These are phyloP conservation scores for Brachionichthys hirsutus DNA, from an alignment of 2,113 vertebrate genomes.

Conservation along the genomic window DNA sequence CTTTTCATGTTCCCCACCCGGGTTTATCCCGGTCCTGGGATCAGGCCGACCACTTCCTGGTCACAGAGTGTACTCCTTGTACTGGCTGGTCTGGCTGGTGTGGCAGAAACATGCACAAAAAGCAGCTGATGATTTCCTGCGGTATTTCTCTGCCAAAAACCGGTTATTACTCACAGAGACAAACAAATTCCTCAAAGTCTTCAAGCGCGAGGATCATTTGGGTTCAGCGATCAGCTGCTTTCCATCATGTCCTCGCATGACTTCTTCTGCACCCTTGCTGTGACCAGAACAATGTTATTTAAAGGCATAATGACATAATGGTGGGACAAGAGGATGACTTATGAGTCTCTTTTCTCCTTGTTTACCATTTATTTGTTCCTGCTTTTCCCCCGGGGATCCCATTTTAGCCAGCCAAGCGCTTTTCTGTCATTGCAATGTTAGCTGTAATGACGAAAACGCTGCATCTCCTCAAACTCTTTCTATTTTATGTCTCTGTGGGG, in stretches of 20 bases:
- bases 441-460: conserved; percentile 38
- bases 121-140: neutral
- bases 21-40: neutral
- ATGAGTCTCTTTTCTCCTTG: conserved; percentile 13
- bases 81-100: neutral
- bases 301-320: conserved; percentile 21
- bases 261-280: neutral
- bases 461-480: conserved; percentile 7
- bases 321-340: conserved; percentile 33
- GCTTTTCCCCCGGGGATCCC: conserved; percentile 35
- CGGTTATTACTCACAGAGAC: neutral
- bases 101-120: neutral
- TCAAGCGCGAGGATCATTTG: neutral
- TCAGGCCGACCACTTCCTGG: neutral
- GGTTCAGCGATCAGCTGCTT: neutral
- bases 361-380: conserved; percentile 45
- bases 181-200: neutral
- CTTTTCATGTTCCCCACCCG: neutral
- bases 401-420: conserved; percentile 42
- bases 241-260: conserved; percentile 5
- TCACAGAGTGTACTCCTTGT: neutral
- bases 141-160: neutral
- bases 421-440: conserved; percentile 50
- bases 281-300: conserved; percentile 16
- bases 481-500: conserved; percentile 21